Conservation (phyloP, 2,888 invertebrate genomes). For the Ophion costatus region DNA sequence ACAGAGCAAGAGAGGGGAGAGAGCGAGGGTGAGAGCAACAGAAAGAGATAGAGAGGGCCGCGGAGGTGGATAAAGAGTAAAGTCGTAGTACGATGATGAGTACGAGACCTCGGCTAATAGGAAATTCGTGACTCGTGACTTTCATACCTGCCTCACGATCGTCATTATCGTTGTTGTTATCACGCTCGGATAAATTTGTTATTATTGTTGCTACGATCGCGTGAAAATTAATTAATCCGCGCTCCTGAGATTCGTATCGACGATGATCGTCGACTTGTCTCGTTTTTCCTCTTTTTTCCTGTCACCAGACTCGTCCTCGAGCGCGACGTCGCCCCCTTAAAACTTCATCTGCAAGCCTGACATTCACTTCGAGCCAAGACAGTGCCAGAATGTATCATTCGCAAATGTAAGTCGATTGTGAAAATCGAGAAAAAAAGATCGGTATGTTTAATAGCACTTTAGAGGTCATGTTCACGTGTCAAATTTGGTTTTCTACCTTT, state of each 20-base stretch:
- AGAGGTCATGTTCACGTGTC: no score
- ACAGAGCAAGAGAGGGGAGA: slow-evolving; percentile 2
- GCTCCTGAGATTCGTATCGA: slow-evolving; percentile 39
- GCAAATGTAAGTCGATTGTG: neutral
- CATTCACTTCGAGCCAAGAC: no score
- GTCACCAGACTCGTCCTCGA: slow-evolving; percentile 15
- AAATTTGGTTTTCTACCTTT: no score
- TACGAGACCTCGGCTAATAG: slow-evolving; percentile 58
- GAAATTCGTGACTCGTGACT: slow-evolving; percentile 62
- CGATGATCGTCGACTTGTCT: slow-evolving; percentile 39
- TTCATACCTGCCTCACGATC: slow-evolving; percentile 39
- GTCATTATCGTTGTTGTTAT: slow-evolving; percentile 10
- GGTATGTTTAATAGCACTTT: no score
- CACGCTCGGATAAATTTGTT: slow-evolving; percentile 10
- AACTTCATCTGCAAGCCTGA: neutral
- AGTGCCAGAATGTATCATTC: neutral
- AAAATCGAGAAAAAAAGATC: no score
- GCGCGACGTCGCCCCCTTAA: neutral
- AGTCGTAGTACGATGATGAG: slow-evolving; percentile 41
- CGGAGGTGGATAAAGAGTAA: slow-evolving; percentile 20
- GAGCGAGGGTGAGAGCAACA: neutral
- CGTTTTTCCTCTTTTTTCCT: neutral
- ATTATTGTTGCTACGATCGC: slow-evolving; percentile 30
- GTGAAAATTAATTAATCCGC: slow-evolving; percentile 55
- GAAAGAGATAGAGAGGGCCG: neutral